Percentiles rank a stretch among this genome's conserved stretches.
Conservation (phyloP, 2,113 vertebrate genomes). For the Coturnix japonica region DNA sequence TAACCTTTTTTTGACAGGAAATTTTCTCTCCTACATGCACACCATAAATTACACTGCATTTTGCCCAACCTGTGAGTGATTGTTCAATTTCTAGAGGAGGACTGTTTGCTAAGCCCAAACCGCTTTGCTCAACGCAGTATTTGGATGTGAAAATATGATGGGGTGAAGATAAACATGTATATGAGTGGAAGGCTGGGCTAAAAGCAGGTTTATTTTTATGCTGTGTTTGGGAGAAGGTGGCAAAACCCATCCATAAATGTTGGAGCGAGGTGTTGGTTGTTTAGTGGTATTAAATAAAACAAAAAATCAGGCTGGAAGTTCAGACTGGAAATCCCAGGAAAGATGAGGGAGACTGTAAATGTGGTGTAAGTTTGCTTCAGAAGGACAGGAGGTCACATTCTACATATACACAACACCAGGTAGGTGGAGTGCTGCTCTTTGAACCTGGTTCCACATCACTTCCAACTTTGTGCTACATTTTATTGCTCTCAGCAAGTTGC, state of each 20-base stretch:
- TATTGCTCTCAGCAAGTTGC: slow-evolving; percentile 77
- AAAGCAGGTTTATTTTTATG: background rate
- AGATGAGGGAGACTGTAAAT: background rate
- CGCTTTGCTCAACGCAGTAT: background rate
- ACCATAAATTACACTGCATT: slow-evolving; percentile 74
- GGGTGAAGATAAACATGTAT: background rate
- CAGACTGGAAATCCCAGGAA: background rate
- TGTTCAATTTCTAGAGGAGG: slow-evolving; percentile 49
- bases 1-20: slow-evolving; percentile 82
- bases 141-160: background rate
- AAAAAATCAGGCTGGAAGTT: background rate
- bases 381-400: background rate
- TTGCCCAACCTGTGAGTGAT: slow-evolving; percentile 62
- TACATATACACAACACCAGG: no score
- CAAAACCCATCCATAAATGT: background rate
- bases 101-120: slow-evolving; percentile 27
- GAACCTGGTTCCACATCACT: background rate
- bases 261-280: rapidly evolving
- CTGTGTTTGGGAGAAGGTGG: background rate
- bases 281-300: background rate
- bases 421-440: background rate
- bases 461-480: slow-evolving; percentile 57
- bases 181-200: background rate
- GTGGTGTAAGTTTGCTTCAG: background rate
- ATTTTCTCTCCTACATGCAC: slow-evolving; percentile 64